Conservation (phyloP, 2,888 invertebrate species). For the Agrotis exclamationis region DNA sequence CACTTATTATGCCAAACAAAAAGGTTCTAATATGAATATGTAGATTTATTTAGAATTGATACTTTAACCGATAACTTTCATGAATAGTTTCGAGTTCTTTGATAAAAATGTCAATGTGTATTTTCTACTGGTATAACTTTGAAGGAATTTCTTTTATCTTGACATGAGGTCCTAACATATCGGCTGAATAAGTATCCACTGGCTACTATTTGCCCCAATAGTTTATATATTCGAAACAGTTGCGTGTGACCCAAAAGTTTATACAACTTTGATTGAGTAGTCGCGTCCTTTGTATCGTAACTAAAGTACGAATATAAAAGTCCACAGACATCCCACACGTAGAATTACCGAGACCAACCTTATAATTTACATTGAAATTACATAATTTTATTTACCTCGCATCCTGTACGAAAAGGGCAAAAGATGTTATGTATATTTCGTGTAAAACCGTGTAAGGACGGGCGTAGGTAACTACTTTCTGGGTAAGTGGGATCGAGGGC, state of each 20-base stretch:
- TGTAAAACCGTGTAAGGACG: conserved; percentile 44
- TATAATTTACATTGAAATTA: conserved; percentile 69
- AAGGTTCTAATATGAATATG: conserved; percentile 16
- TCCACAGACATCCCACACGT: conserved; percentile 14
- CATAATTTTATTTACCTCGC: conserved; percentile 64
- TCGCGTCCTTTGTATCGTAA: conserved; percentile 53
- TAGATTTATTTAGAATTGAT: neutral
- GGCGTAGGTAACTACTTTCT: conserved; percentile 49
- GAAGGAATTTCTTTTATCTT: conserved; percentile 17
- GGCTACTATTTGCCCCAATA: conserved; percentile 53
- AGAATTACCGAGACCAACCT: conserved; percentile 55
- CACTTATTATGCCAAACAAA: conserved; percentile 1
- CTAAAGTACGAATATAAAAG: conserved; percentile 40
- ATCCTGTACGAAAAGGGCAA: conserved; percentile 50
- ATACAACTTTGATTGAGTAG: conserved; percentile 69
- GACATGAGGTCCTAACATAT: conserved; percentile 15
- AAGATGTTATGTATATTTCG: conserved; percentile 38
- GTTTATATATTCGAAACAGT: conserved; percentile 60
- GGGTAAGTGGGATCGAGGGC: conserved; percentile 51
- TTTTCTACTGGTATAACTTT: conserved; percentile 2
- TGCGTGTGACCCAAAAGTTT: conserved; percentile 74
- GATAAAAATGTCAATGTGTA: neutral
- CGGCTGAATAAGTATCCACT: conserved; percentile 33
- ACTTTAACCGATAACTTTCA: neutral
- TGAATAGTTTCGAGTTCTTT: conserved; percentile 4